phyloP scores from a whole-genome alignment of 2,888 invertebrate genomes.

The Cactoblastis cactorum region DNA sequence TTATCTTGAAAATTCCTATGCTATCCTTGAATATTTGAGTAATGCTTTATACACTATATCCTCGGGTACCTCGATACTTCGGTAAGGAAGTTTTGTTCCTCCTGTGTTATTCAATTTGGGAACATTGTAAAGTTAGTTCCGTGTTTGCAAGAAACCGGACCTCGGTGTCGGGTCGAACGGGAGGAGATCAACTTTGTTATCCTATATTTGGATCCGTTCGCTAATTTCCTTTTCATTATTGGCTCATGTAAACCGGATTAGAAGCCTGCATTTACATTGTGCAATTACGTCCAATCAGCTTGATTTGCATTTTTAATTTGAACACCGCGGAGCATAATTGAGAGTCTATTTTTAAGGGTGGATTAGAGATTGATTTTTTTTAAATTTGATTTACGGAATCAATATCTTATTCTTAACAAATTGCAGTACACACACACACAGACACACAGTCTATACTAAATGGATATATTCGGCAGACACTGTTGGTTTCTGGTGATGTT shows the following conservation, averaged over 20 bases:
- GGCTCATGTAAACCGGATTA: not conserved
- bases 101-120: slow-evolving; percentile 4
- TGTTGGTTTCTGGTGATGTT: no score
- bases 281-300: not conserved
- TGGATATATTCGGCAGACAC: no score
- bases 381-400: no score
- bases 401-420: no score
- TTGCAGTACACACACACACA: no score
- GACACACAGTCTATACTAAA: no score
- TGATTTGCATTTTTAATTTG: not conserved
- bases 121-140: slow-evolving; percentile 6
- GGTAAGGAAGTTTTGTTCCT: slow-evolving; percentile 1
- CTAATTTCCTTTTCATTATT: not conserved
- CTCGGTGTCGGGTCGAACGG: not conserved
- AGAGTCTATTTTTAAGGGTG: not conserved
- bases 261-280: not conserved
- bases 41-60: not conserved
- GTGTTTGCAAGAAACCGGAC: slow-evolving; percentile 9
- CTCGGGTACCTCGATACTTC: no score
- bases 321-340: not conserved
- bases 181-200: slow-evolving; percentile 11
- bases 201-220: slow-evolving; percentile 9
- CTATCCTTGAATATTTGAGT: not conserved
- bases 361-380: no score
- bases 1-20: no score